Conservation (phyloP, 1,140 invertebrate genomes). For the Thaumatotibia leucotreta region DNA sequence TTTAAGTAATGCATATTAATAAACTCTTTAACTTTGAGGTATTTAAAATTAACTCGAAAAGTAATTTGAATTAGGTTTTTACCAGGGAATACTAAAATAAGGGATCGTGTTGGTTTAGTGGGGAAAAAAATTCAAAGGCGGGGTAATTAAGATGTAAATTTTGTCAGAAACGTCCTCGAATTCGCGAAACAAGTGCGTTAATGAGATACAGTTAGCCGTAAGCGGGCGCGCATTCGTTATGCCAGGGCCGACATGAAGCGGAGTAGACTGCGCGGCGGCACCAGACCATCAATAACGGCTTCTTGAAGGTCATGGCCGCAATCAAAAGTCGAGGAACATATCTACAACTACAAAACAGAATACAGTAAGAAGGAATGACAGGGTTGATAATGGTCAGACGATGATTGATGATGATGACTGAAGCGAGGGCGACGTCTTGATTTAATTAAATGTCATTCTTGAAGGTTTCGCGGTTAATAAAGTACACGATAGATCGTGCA, state of each 20-base stretch:
- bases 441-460: conserved; percentile 12
- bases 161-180: conserved; percentile 20
- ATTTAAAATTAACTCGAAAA: conserved; percentile 26
- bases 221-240: conserved; percentile 9
- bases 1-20: conserved; percentile 22
- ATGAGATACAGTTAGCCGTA: conserved; percentile 17
- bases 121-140: conserved; percentile 30
- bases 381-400: conserved; percentile 4
- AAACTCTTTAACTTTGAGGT: conserved; percentile 19
- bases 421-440: background rate
- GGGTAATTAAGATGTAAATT: conserved; percentile 41
- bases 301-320: conserved; percentile 7
- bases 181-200: conserved; percentile 21
- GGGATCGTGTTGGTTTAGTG: background rate
- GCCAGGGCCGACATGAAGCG: conserved; percentile 8
- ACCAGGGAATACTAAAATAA: conserved; percentile 20
- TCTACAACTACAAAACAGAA: background rate
- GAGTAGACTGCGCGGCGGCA: background rate
- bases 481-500: background rate
- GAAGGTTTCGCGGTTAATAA: conserved; percentile 3
- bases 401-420: conserved; percentile 13
- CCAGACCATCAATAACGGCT: background rate
- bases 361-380: background rate
- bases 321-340: background rate
- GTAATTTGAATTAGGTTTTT: conserved; percentile 31